A percentile compares a stretch with the other conserved stretches of the same genome.
Evolutionary conservation across 2,113 vertebrate genomes (phyloP).

Genomic region (Rhinoptilus africanus): DNA sequence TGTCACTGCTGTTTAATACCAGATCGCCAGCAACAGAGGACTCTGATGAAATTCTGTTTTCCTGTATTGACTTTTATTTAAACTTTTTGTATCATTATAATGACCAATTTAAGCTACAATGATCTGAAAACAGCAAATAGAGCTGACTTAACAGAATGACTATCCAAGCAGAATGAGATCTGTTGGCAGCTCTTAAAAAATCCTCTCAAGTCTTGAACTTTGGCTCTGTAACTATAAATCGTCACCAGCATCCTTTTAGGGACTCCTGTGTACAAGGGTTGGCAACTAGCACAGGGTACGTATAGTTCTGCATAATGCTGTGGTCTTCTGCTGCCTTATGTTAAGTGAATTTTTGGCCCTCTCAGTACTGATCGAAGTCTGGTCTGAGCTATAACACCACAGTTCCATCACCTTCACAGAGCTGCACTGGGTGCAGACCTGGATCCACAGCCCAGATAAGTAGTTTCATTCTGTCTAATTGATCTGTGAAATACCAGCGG

Average conservation of each 20-base stretch:
- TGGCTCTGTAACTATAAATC: not conserved
- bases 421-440: not conserved
- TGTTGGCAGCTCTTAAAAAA: not conserved
- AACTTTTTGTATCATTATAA: not conserved
- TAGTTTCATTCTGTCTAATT: not conserved
- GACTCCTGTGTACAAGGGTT: not conserved
- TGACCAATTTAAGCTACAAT: not conserved
- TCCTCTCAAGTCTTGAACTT: not conserved
- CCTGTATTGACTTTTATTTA: not conserved
- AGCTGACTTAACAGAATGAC: not conserved
- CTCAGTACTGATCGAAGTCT: accelerated
- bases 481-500: accelerated
- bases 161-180: not conserved
- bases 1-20: not conserved
- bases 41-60: not conserved
- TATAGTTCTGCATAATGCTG: not conserved
- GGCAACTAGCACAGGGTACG: not conserved
- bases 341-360: not conserved
- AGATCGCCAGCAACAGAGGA: not conserved
- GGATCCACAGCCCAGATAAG: not conserved
- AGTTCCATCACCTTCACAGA: not conserved
- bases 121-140: not conserved
- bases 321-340: not conserved
- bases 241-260: not conserved
- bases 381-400: not conserved